Percentiles rank a stretch among this genome's conserved stretches.
Conservation (phyloP, 1,140 invertebrate species). For the Saccostrea echinata region DNA sequence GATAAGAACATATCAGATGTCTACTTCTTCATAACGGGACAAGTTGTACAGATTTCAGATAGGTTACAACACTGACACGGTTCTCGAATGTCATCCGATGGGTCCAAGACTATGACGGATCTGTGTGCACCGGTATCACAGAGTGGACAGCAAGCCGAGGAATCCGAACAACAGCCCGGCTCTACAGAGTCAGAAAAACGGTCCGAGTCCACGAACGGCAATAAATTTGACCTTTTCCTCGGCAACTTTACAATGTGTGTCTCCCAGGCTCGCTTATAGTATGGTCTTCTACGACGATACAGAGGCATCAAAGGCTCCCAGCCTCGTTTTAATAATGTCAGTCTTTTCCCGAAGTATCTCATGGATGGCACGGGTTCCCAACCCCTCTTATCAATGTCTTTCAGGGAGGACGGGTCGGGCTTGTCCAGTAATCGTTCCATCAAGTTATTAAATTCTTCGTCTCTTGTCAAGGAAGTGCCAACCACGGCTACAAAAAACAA, state of each 20-base stretch:
- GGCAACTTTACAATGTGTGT: background rate
- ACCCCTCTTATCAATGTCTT: background rate
- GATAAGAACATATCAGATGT: background rate
- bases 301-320: background rate
- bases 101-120: background rate
- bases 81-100: background rate
- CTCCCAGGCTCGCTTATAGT: background rate
- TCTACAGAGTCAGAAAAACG: slow-evolving; percentile 1
- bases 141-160: background rate
- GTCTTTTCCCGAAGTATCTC: background rate
- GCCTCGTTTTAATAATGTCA: background rate
- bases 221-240: background rate
- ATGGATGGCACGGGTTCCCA: background rate
- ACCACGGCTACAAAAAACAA: background rate
- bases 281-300: background rate
- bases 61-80: slow-evolving; percentile 8
- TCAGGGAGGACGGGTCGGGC: background rate
- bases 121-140: background rate
- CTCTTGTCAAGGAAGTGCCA: background rate
- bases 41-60: background rate
- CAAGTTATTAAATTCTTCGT: background rate
- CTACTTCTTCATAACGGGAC: background rate
- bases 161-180: background rate
- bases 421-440: background rate
- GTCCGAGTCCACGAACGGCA: background rate